phyloP scores from a whole-genome alignment of 2,888 invertebrate genomes.

The Orthonevra nobilis region DNA sequence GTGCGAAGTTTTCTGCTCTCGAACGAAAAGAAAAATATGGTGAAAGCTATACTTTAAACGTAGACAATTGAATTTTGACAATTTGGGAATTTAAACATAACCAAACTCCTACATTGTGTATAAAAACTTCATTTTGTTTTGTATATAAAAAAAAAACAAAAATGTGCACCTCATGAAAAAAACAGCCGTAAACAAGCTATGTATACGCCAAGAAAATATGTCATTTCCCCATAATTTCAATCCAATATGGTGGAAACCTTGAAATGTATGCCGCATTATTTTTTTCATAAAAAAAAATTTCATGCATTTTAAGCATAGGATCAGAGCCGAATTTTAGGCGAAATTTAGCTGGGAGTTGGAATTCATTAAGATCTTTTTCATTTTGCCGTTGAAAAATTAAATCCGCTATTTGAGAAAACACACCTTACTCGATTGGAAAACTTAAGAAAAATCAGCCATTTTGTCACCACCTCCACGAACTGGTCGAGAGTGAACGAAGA shows the following conservation, averaged over 20 bases:
- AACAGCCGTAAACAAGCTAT: constrained; percentile 41
- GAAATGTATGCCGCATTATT: constrained; percentile 62
- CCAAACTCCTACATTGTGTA: constrained; percentile 36
- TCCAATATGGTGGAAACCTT: constrained; percentile 68
- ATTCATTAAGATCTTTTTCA: neutral
- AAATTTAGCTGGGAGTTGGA: constrained; percentile 3
- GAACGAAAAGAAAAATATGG: constrained; percentile 44
- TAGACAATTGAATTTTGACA: constrained; percentile 31
- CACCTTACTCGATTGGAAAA: constrained; percentile 55
- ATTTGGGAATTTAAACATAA: constrained; percentile 21
- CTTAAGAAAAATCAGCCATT: constrained; percentile 64
- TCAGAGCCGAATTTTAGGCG: constrained; percentile 7
- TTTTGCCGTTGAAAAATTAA: constrained; percentile 24
- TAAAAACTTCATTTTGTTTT: constrained; percentile 28
- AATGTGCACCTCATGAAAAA: constrained; percentile 51
- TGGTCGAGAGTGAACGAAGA: constrained; percentile 44
- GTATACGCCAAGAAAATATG: constrained; percentile 48
- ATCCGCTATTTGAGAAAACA: constrained; percentile 33
- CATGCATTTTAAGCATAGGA: constrained; percentile 29
- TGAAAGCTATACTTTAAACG: constrained; percentile 49
- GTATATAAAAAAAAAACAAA: constrained; percentile 20
- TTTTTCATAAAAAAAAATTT: constrained; percentile 8
- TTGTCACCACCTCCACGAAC: constrained; percentile 57
- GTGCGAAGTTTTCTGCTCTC: constrained; percentile 56
- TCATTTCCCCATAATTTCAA: constrained; percentile 39